Evolutionary conservation across 2,797 vertebrate genomes (phyloP).

Genomic region (Dendrocincla tyrannina): DNA sequence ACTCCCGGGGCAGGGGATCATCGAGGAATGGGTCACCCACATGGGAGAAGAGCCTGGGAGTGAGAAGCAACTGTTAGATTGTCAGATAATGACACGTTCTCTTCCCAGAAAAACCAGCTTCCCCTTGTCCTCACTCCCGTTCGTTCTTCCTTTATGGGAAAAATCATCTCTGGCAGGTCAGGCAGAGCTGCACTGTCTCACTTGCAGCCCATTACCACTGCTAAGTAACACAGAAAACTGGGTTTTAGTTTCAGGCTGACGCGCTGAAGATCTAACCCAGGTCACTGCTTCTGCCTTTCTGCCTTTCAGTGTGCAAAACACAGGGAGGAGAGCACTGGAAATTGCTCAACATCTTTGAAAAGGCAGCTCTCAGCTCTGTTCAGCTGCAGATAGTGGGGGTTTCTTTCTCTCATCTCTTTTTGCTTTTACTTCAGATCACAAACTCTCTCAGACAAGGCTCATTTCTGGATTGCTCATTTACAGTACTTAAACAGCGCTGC

Average conservation of each 20-base stretch:
- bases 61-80: not conserved
- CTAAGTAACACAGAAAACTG: not conserved
- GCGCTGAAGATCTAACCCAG: not conserved
- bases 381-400: not conserved
- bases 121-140: not conserved
- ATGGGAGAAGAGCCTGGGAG: slow-evolving; percentile 93
- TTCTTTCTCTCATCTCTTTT: not conserved
- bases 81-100: not conserved
- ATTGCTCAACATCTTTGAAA: not conserved
- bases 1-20: slow-evolving; percentile 92
- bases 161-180: not conserved
- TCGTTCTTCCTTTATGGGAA: fast-evolving
- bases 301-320: not conserved
- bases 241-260: not conserved
- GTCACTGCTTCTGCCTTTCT: not conserved
- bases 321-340: not conserved
- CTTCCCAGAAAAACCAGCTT: not conserved
- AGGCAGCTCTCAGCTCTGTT: not conserved
- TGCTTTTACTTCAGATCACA: not conserved
- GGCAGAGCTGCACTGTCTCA: not conserved
- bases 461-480: not conserved
- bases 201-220: not conserved
- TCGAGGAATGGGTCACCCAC: slow-evolving; percentile 96
- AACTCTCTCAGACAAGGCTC: not conserved
- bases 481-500: not conserved